Conservation (phyloP, 2,113 vertebrate species). For the Erythrolamprus reginae region DNA sequence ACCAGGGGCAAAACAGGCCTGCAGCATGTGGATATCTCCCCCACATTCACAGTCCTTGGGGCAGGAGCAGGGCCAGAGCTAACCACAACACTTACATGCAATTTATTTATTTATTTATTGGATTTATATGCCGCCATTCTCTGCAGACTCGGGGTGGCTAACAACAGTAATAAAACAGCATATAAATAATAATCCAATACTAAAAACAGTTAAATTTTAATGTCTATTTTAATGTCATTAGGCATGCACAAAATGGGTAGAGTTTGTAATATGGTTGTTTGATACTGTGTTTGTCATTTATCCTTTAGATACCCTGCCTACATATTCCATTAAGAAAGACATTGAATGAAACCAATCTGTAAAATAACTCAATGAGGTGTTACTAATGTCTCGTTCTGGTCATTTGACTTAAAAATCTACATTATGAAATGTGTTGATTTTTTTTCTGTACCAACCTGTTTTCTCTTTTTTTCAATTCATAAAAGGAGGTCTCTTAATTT, state of each 20-base stretch:
- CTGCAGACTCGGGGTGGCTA: too few relatives aligned
- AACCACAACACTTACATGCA: too few relatives aligned
- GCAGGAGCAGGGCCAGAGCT: too few relatives aligned
- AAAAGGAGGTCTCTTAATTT: background rate
- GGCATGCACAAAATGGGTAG: background rate
- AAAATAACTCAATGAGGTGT: background rate
- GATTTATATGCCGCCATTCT: too few relatives aligned
- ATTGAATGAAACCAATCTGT: background rate
- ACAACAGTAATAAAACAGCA: too few relatives aligned
- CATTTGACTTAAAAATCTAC: background rate
- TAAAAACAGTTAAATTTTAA: too few relatives aligned
- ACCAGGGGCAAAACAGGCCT: too few relatives aligned
- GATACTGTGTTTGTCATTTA: background rate
- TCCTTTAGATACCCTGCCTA: background rate
- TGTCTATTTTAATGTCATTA: background rate
- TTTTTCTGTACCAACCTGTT: background rate
- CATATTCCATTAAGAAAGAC: background rate
- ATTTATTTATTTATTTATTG: too few relatives aligned
- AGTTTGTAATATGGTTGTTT: background rate
- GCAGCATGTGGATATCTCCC: too few relatives aligned
- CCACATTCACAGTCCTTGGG: too few relatives aligned
- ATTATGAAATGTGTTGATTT: background rate
- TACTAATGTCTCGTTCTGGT: background rate
- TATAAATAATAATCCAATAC: too few relatives aligned
- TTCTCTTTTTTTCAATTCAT: background rate